Percentiles rank a stretch among this genome's conserved stretches.
phyloP scores from a whole-genome alignment of 2,113 vertebrate genomes.

The Gnathonemus echidnorhynchus region DNA sequence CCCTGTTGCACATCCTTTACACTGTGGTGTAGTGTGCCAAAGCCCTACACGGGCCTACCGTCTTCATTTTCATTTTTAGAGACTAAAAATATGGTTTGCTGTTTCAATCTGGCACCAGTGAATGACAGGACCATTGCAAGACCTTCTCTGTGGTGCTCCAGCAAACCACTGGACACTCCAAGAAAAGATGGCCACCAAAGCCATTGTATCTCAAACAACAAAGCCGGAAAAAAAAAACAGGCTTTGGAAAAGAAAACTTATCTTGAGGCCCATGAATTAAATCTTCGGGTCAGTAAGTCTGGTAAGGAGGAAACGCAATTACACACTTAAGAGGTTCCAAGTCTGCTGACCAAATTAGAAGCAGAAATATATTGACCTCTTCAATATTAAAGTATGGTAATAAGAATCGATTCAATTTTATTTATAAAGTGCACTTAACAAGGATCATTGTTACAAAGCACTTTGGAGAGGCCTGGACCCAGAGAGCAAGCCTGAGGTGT shows the following conservation, averaged over 20 bases:
- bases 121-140: not conserved
- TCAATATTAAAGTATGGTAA: not conserved
- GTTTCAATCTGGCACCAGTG: not conserved
- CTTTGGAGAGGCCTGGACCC: not conserved
- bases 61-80: not conserved
- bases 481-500: not conserved
- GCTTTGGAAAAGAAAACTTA: not conserved
- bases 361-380: not conserved
- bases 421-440: not conserved
- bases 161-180: not conserved
- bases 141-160: not conserved
- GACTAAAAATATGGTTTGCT: not conserved
- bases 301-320: not conserved
- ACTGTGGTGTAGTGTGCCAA: not conserved
- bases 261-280: not conserved
- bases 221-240: not conserved
- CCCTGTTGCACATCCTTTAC: not conserved
- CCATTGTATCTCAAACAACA: not conserved
- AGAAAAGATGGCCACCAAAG: not conserved
- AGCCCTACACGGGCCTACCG: not conserved
- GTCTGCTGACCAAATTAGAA: not conserved
- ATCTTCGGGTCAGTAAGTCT: not conserved
- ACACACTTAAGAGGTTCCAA: not conserved
- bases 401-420: not conserved
- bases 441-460: not conserved